Percentiles rank a stretch among this genome's conserved stretches.
Conservation (phyloP, 2,113 vertebrate species). For the Poeciliopsis occidentalis region DNA sequence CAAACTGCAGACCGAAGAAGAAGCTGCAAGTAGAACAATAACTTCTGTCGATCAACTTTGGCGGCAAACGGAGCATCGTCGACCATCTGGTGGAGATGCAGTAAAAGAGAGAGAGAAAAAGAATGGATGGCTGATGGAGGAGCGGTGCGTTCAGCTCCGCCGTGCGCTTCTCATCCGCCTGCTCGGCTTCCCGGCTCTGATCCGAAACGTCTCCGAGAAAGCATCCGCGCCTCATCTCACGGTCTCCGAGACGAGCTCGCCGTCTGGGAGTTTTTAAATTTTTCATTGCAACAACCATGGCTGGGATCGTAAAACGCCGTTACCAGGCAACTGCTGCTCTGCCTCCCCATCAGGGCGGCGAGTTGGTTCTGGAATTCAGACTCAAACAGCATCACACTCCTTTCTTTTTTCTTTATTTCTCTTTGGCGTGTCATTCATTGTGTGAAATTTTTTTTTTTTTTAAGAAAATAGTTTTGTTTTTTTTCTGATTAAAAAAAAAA, state of each 20-base stretch:
- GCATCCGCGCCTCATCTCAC: constrained; percentile 55
- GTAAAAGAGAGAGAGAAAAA: background rate
- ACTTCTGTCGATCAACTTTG: background rate
- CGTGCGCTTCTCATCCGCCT: constrained; percentile 8
- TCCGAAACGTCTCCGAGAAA: constrained; percentile 45
- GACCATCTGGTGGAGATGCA: background rate
- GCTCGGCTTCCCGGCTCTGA: constrained; percentile 1
- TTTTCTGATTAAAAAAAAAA: constrained; percentile 26
- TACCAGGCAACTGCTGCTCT: constrained; percentile 81
- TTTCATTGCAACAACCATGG: constrained; percentile 77
- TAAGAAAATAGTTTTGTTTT: too few relatives aligned
- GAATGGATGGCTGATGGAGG: background rate
- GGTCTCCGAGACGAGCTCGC: constrained; percentile 68
- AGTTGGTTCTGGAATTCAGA: constrained; percentile 55
- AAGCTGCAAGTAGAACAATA: background rate
- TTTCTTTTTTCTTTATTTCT: constrained; percentile 33
- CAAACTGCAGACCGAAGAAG: background rate
- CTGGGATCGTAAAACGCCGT: constrained; percentile 75
- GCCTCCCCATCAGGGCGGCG: constrained; percentile 69
- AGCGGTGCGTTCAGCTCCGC: background rate
- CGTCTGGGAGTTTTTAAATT: constrained; percentile 69
- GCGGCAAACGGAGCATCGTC: background rate
- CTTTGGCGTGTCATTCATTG: constrained; percentile 34
- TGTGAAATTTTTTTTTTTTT: background rate
- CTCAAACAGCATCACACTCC: constrained; percentile 52